phyloP scores from a whole-genome alignment of 2,113 vertebrate species.

The Psettodes erumei region DNA sequence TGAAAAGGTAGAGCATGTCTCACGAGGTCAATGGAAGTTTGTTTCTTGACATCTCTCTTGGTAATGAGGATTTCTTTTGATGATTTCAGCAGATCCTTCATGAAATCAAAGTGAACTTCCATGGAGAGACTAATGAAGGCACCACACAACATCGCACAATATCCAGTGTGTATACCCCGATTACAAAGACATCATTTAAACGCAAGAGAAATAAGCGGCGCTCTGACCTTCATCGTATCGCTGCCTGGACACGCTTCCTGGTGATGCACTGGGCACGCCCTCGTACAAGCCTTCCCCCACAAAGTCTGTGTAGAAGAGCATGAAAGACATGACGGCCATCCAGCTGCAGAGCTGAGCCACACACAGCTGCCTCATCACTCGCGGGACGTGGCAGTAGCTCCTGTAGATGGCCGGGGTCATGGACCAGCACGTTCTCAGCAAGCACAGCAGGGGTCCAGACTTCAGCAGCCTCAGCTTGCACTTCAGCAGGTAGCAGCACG shows the following conservation, averaged over 20 bases:
- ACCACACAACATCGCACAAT: not conserved
- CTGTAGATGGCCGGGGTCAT: constrained; percentile 84
- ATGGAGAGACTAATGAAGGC: not conserved
- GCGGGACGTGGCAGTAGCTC: constrained; percentile 83
- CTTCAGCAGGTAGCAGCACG: constrained; percentile 75
- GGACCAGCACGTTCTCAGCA: constrained; percentile 81
- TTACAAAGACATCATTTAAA: not conserved
- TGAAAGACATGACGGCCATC: constrained; percentile 86
- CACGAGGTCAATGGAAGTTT: not conserved
- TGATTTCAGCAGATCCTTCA: not conserved
- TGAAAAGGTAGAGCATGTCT: not conserved
- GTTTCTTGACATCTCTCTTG: not conserved
- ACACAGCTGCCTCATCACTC: constrained; percentile 83
- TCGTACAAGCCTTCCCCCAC: constrained; percentile 84
- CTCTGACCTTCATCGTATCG: constrained; percentile 84
- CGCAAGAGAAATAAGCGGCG: not conserved
- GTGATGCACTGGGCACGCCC: constrained; percentile 82
- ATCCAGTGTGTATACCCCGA: not conserved
- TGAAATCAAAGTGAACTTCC: not conserved
- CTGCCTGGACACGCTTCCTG: constrained; percentile 76
- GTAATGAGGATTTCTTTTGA: not conserved
- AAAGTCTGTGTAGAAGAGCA: constrained; percentile 88
- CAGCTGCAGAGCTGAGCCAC: constrained; percentile 86
- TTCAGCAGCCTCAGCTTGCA: constrained; percentile 75
- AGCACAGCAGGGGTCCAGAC: constrained; percentile 78